Conservation (phyloP, 1,140 invertebrate genomes). For the Heterodera schachtii region DNA sequence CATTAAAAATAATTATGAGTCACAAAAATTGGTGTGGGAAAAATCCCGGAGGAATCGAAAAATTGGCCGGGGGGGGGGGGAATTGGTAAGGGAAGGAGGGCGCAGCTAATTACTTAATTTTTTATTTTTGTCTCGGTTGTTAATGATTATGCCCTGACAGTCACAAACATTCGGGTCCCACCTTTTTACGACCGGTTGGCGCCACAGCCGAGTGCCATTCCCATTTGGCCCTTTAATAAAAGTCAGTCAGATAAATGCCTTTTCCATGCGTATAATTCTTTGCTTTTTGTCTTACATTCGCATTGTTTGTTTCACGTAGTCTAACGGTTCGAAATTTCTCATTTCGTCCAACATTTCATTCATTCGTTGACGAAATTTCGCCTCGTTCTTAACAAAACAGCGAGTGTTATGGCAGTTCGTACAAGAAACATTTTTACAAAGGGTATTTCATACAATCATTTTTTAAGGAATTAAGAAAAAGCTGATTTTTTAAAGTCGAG, state of each 20-base stretch:
- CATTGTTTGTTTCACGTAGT: constrained; percentile 60
- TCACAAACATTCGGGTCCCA: neutral
- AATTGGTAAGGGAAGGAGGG: no score
- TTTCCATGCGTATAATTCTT: neutral
- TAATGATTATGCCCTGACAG: no score
- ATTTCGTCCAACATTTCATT: constrained; percentile 53
- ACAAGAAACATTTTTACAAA: neutral
- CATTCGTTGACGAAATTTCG: constrained; percentile 56
- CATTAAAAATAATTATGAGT: no score
- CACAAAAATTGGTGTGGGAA: no score
- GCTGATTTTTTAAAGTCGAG: no score
- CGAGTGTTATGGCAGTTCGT: no score
- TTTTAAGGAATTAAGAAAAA: constrained; percentile 11
- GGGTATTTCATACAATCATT: constrained; percentile 15
- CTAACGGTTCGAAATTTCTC: constrained; percentile 53
- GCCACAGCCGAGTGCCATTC: constrained; percentile 56
- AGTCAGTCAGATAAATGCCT: constrained; percentile 4
- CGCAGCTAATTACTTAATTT: no score
- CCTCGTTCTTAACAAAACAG: constrained; percentile 50
- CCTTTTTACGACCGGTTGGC: constrained; percentile 51
- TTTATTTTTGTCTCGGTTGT: no score
- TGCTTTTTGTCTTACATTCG: neutral
- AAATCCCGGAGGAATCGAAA: no score
- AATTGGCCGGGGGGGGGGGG: no score
- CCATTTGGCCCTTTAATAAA: constrained; percentile 47